phyloP scores from a whole-genome alignment of 2,113 vertebrate species.

The Brachirus orientalis region DNA sequence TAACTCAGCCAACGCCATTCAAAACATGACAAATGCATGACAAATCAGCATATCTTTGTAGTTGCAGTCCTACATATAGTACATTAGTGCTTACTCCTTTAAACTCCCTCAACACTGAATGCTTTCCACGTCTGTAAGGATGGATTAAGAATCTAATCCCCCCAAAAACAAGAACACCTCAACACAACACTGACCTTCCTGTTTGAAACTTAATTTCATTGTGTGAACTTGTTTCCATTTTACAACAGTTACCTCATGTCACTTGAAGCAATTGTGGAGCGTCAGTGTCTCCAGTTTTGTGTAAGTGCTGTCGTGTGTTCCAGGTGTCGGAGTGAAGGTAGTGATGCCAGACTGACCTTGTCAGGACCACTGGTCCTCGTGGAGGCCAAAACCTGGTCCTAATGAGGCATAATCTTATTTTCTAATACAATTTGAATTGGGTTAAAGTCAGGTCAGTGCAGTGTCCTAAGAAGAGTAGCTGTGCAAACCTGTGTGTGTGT shows the following conservation, averaged over 20 bases:
- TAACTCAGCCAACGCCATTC: too few relatives aligned
- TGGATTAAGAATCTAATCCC: not conserved
- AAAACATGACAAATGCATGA: too few relatives aligned
- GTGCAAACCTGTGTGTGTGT: slow-evolving; percentile 6
- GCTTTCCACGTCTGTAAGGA: not conserved
- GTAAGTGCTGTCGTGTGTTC: slow-evolving; percentile 50
- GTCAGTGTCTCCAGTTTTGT: slow-evolving; percentile 36
- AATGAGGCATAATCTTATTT: too few relatives aligned
- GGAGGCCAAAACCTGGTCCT: too few relatives aligned
- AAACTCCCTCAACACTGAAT: slow-evolving; percentile 1
- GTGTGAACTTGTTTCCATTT: slow-evolving; percentile 53
- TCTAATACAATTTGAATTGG: too few relatives aligned
- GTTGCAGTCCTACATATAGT: slow-evolving; percentile 8
- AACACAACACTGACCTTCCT: slow-evolving; percentile 27
- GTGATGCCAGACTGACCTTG: too few relatives aligned
- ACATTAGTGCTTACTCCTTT: slow-evolving; percentile 1
- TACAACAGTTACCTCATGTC: slow-evolving; percentile 20
- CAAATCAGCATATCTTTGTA: not conserved
- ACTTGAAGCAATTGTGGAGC: slow-evolving; percentile 33
- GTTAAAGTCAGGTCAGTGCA: too few relatives aligned
- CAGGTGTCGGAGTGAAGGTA: too few relatives aligned
- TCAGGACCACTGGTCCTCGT: too few relatives aligned
- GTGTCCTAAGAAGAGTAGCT: too few relatives aligned
- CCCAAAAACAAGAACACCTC: too few relatives aligned
- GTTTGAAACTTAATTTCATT: slow-evolving; percentile 51